Evolutionary conservation across 2,113 vertebrate species (phyloP).

Genomic region (Leptocoma aspasia): DNA sequence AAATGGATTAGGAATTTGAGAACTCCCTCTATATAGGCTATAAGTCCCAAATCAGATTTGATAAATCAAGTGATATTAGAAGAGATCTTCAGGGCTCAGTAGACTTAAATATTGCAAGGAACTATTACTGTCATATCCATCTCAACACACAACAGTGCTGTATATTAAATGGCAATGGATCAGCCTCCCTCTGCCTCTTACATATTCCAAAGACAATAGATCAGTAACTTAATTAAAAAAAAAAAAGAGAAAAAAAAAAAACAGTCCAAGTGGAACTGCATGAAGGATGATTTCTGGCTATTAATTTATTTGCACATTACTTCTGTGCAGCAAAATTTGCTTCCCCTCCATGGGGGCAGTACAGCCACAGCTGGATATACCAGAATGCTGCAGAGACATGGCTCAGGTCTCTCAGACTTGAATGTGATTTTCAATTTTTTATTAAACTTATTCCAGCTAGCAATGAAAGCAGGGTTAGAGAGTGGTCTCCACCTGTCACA

Average conservation of each 20-base stretch:
- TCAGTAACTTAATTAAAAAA: neutral
- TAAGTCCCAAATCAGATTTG: conserved; percentile 45
- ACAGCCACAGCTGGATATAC: neutral
- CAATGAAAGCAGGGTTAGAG: neutral
- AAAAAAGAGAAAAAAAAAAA: neutral
- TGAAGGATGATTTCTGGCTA: neutral
- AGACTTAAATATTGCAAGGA: conserved; percentile 35
- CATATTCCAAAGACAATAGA: conserved; percentile 6
- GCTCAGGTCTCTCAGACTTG: neutral
- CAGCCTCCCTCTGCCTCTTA: neutral
- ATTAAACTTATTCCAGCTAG: neutral
- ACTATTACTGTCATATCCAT: neutral
- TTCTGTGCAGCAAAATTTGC: neutral
- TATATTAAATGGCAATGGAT: neutral
- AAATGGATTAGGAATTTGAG: conserved; percentile 40
- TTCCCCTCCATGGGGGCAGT: neutral
- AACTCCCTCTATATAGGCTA: neutral
- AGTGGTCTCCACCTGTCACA: neutral
- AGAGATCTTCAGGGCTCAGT: conserved; percentile 22
- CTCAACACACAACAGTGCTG: neutral
- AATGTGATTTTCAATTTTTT: neutral
- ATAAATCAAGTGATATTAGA: conserved; percentile 50
- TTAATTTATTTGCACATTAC: neutral
- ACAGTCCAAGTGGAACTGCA: neutral
- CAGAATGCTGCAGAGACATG: neutral